Evolutionary conservation across 2,113 vertebrate species (phyloP).

Genomic region (Prinia subflava): DNA sequence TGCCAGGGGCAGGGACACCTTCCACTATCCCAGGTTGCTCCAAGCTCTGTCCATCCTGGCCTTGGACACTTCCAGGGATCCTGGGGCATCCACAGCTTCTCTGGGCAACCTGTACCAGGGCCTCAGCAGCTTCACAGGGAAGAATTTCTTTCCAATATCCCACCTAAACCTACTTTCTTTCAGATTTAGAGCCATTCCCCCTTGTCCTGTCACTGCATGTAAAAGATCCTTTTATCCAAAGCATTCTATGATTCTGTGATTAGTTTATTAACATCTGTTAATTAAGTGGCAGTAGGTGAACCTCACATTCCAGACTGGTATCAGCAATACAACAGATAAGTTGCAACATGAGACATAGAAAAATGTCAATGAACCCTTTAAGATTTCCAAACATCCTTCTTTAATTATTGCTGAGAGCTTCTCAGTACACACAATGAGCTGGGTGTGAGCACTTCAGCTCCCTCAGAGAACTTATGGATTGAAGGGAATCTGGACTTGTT

Average conservation of each 20-base stretch:
- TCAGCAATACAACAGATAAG: background rate
- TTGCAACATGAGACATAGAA: background rate
- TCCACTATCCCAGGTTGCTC: background rate
- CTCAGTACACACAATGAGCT: background rate
- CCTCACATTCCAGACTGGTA: background rate
- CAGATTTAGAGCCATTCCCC: background rate
- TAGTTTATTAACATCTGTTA: background rate
- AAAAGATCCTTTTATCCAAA: background rate
- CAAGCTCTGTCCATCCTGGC: accelerated
- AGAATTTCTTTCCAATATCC: background rate
- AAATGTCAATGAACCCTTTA: background rate
- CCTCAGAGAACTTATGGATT: background rate
- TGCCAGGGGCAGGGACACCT: background rate
- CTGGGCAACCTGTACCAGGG: accelerated
- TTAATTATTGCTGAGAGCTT: background rate
- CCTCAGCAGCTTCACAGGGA: background rate
- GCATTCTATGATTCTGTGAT: background rate
- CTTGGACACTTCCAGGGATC: background rate
- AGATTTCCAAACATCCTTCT: background rate
- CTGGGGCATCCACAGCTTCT: background rate
- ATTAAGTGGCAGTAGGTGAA: background rate
- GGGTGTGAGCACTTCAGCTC: background rate
- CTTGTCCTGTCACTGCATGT: accelerated
- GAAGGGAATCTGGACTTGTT: background rate
- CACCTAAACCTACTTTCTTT: background rate